Evolutionary conservation across 2,797 vertebrate genomes (phyloP).

Genomic region (Anguilla marmorata): DNA sequence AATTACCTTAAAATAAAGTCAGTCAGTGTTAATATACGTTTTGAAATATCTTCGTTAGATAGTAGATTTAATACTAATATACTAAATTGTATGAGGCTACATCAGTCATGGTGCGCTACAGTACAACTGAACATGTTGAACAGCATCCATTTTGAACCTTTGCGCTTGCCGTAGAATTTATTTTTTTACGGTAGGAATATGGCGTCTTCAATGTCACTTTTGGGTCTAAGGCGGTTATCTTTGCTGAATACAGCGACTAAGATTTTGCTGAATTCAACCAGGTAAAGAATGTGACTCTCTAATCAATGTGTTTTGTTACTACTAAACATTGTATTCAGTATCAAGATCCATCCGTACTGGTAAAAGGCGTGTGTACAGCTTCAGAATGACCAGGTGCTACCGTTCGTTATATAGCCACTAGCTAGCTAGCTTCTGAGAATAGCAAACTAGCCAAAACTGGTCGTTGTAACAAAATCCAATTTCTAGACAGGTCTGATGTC

Average conservation of each 20-base stretch:
- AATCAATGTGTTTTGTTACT: neutral
- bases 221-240: slow-evolving; percentile 67
- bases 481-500: neutral
- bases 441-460: neutral
- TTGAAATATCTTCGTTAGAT: neutral
- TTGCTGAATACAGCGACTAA: slow-evolving; percentile 61
- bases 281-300: slow-evolving; percentile 60
- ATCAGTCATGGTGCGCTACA: neutral
- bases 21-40: neutral
- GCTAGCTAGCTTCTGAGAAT: neutral
- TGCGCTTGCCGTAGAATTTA: neutral
- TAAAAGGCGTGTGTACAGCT: neutral
- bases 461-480: too few relatives aligned
- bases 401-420: neutral
- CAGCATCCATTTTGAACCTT: slow-evolving; percentile 5
- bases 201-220: slow-evolving; percentile 80
- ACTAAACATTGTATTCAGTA: neutral
- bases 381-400: neutral
- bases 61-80: neutral
- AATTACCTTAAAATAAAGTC: neutral
- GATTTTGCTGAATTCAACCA: slow-evolving; percentile 59
- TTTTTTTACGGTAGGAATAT: slow-evolving; percentile 37
- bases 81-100: neutral
- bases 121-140: neutral
- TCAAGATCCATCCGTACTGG: neutral